These are phyloP conservation scores for Leptura quadrifasciata DNA, from an alignment of 2,888 invertebrate species.

Conservation along the genomic window DNA sequence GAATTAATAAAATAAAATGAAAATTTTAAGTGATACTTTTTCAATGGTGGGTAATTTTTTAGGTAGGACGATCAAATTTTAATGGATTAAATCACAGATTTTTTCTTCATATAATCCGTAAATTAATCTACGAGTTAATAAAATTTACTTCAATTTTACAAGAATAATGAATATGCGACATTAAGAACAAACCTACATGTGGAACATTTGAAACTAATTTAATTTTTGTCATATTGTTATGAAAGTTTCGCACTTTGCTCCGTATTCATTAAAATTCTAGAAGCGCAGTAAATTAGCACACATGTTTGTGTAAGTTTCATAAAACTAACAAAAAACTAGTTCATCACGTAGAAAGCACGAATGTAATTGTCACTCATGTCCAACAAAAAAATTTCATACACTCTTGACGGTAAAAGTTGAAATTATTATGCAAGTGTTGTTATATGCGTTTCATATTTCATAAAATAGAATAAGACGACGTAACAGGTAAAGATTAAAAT, in stretches of 20 bases:
- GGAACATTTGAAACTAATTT: background rate
- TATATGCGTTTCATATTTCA: background rate
- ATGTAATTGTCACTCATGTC: constrained; percentile 45
- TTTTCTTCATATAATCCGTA: too few species aligned
- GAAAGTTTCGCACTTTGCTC: constrained; percentile 33
- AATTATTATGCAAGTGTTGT: constrained; percentile 14
- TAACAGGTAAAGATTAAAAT: too few species aligned
- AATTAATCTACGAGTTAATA: too few species aligned
- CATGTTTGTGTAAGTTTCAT: constrained; percentile 41
- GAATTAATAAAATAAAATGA: too few species aligned
- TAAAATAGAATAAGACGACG: background rate
- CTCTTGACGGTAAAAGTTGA: constrained; percentile 23
- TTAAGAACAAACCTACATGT: too few species aligned
- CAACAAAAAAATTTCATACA: constrained; percentile 27
- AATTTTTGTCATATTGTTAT: constrained; percentile 25
- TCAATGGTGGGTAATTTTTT: too few species aligned
- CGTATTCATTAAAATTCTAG: constrained; percentile 48
- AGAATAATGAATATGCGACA: too few species aligned
- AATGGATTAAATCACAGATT: too few species aligned
- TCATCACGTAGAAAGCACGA: constrained; percentile 23
- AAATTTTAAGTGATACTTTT: too few species aligned
- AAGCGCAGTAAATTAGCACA: constrained; percentile 45
- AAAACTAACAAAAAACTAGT: constrained; percentile 34
- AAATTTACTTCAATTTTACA: too few species aligned
- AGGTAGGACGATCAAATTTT: too few species aligned